Base-by-base conservation (phyloP, 2,888 invertebrate genomes). In the Drosophila neotestacea region DNA sequence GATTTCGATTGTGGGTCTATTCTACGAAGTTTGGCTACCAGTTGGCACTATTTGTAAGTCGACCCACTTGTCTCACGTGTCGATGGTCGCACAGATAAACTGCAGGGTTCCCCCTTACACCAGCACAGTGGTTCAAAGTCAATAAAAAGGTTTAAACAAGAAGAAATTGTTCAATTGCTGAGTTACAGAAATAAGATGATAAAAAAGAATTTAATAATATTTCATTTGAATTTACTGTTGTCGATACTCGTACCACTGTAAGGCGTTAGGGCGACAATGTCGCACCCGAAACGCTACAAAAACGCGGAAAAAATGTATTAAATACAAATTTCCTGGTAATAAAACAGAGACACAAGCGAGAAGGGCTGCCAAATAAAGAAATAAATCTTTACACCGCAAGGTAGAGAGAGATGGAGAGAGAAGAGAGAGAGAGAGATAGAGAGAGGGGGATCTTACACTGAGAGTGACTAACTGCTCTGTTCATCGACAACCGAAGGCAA, bases 261-360 rank as follows among this genome's bases (percentile, higher is more conserved):
- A 41, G n/a, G 47, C 16, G 27, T 44, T 62, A 9, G 13, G 38
- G 51, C 64, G 62, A 56, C 64, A 74, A 39, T 69, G 69, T 75
- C 62, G 65, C 79, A 67, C 60, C 47, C 79, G 65, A 61, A 64
- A 58, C 61, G 61, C 64, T 48, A 73, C 51, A 48, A 58, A 74
- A 70, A 81, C 88, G 88, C 84, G 85, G 85, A 87, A 85, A 81
- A 85, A 84, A 85, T 80, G 77, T 87, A 84, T 85, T 87, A 85
- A 87, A 87, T 85, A 87, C 63, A 83, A 73, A 85, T 88, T 85
- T 85, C 85, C 86, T 88, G 88, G 85, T 85, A 85, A 85, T 85
- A 85, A 85, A 88, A 83, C 30, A 41, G 63, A 50, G 58, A 55
- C 39, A 38, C 46, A 36, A 47, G 47, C 47, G 9, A 47, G 36